Percentiles rank a stretch among this genome's conserved stretches.
Conservation (phyloP, 2,113 vertebrate genomes). For the Gasterosteus aculeatus region DNA sequence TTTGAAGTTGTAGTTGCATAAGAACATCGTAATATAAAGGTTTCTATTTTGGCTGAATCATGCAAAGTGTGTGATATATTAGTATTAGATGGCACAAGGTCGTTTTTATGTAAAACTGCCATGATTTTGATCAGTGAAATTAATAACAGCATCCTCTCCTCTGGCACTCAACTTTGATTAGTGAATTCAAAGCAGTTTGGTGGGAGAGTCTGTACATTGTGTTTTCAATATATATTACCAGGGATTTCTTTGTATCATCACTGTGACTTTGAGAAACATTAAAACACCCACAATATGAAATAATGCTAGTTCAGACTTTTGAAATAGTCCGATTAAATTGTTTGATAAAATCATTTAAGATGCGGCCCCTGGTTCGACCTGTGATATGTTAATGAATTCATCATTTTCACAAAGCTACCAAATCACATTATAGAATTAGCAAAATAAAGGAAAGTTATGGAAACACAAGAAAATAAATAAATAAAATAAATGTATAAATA, state of each 20-base stretch:
- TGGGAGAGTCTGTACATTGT: neutral
- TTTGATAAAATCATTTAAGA: neutral
- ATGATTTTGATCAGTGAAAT: neutral
- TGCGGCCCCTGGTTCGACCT: neutral
- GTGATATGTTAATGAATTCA: neutral
- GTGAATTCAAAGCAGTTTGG: neutral
- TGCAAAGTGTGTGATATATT: neutral
- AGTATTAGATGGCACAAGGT: neutral
- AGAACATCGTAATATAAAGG: neutral
- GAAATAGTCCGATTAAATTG: neutral
- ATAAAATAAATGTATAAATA: neutral
- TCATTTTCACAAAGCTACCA: neutral
- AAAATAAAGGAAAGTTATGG: neutral
- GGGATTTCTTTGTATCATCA: neutral
- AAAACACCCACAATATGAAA: neutral
- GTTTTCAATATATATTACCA: neutral
- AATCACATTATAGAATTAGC: neutral
- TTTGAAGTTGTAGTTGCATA: slow-evolving; percentile 26
- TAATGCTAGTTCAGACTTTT: neutral
- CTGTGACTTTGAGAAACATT: neutral
- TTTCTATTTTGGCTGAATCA: neutral
- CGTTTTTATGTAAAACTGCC: neutral
- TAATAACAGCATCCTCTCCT: neutral
- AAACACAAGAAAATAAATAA: neutral
- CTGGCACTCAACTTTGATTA: neutral